Conservation (phyloP, 2,113 vertebrate species). For the Pterophyllum scalare region DNA sequence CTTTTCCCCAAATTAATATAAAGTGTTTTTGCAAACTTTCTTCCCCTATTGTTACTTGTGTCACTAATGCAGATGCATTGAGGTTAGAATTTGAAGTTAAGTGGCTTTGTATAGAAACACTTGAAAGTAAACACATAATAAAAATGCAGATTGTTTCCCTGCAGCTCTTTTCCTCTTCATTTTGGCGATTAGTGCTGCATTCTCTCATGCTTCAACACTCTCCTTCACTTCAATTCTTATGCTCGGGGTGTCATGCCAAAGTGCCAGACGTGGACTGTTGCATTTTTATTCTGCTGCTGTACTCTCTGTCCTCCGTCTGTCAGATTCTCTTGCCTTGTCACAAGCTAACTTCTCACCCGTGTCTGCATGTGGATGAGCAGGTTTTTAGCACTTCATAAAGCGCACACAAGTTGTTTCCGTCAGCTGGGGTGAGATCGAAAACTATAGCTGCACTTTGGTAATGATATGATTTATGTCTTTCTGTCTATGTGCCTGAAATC, state of each 20-base stretch:
- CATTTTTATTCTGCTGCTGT: constrained; percentile 53
- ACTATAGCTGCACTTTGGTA: background rate
- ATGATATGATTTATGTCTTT: background rate
- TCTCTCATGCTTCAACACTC: constrained; percentile 7
- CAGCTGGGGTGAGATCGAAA: background rate
- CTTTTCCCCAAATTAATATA: constrained; percentile 26
- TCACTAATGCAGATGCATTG: background rate
- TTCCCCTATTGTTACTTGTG: background rate
- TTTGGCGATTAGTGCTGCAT: constrained; percentile 10
- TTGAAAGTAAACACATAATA: background rate
- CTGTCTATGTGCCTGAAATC: background rate
- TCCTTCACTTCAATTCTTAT: constrained; percentile 51
- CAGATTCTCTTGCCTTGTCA: constrained; percentile 41
- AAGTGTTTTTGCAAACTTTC: constrained; percentile 7
- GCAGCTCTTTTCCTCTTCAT: background rate
- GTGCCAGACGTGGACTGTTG: constrained; percentile 47
- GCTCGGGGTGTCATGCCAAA: constrained; percentile 43
- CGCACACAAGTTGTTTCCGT: constrained; percentile 15
- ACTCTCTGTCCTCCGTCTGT: constrained; percentile 44
- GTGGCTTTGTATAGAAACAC: background rate
- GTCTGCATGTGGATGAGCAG: constrained; percentile 11
- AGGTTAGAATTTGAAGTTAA: background rate
- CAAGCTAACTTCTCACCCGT: constrained; percentile 17
- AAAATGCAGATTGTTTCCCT: constrained; percentile 13
- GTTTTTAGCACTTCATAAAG: constrained; percentile 7